Evolutionary conservation across 2,113 vertebrate species (phyloP).

Genomic region (Mus pahari): DNA sequence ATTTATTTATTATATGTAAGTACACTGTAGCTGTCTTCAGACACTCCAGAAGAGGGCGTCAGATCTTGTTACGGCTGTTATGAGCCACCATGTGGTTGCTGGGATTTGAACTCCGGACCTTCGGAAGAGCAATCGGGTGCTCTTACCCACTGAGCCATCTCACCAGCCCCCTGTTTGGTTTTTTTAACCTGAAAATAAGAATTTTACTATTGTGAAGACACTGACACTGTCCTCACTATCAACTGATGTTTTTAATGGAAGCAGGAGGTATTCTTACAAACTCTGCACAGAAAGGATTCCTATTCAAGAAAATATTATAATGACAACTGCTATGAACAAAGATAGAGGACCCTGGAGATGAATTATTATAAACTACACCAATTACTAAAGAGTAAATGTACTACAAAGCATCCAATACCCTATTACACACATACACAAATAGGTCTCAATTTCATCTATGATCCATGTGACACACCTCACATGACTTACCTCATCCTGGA

Average conservation of each 20-base stretch:
- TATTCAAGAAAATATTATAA: slow-evolving; percentile 40
- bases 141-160: no score
- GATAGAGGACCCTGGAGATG: neutral
- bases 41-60: no score
- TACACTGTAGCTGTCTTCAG: no score
- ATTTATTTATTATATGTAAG: no score
- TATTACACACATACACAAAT: neutral
- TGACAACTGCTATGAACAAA: neutral
- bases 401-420: neutral
- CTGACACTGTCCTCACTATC: slow-evolving; percentile 11
- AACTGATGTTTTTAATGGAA: neutral
- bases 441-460: slow-evolving; percentile 16
- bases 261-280: neutral
- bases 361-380: neutral
- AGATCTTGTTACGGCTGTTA: no score
- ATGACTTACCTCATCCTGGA: slow-evolving; percentile 94
- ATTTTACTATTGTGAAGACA: slow-evolving; percentile 41
- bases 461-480: neutral
- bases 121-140: no score
- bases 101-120: no score
- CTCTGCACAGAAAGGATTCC: slow-evolving; percentile 44
- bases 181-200: slow-evolving; percentile 53
- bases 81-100: no score
- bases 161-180: no score
- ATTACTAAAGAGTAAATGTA: neutral